Conservation (phyloP, 2,113 vertebrate genomes). For the Cepphus grylle region DNA sequence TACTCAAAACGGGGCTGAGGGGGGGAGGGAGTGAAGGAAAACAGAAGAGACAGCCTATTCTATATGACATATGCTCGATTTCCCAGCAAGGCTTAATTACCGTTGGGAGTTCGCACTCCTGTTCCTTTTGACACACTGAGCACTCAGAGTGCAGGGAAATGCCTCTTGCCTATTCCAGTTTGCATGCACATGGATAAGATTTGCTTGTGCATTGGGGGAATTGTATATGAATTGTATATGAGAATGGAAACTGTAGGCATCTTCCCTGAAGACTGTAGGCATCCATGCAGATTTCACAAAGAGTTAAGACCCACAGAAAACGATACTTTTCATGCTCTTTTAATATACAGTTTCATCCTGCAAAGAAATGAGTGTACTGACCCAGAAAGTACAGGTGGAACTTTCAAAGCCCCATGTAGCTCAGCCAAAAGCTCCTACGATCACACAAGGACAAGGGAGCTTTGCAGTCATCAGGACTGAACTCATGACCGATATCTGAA, state of each 20-base stretch:
- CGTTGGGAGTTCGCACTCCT: not conserved
- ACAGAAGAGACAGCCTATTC: not conserved
- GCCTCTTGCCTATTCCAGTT: not conserved
- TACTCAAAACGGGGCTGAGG: not conserved
- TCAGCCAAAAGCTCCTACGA: not conserved
- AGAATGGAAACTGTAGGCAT: not conserved
- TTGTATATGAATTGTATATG: not conserved
- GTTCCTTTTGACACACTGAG: not conserved
- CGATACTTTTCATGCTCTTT: not conserved
- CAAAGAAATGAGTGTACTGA: not conserved
- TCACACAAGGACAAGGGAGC: not conserved
- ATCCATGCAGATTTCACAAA: not conserved
- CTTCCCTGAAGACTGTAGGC: not conserved
- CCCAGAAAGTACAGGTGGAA: not conserved
- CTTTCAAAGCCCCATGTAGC: rapidly evolving
- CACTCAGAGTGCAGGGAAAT: not conserved
- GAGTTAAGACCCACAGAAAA: not conserved
- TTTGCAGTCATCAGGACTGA: not conserved
- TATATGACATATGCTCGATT: not conserved
- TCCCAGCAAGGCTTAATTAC: slow-evolving; percentile 35
- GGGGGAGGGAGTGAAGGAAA: not conserved
- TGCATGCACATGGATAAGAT: not conserved
- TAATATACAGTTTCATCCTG: not conserved
- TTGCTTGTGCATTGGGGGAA: not conserved
- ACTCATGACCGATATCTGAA: not conserved